Percentiles rank a stretch among this genome's conserved stretches.
These are phyloP conservation scores for Dendropsophus ebraccatus DNA, from an alignment of 2,113 vertebrate species.

Conservation along the genomic window DNA sequence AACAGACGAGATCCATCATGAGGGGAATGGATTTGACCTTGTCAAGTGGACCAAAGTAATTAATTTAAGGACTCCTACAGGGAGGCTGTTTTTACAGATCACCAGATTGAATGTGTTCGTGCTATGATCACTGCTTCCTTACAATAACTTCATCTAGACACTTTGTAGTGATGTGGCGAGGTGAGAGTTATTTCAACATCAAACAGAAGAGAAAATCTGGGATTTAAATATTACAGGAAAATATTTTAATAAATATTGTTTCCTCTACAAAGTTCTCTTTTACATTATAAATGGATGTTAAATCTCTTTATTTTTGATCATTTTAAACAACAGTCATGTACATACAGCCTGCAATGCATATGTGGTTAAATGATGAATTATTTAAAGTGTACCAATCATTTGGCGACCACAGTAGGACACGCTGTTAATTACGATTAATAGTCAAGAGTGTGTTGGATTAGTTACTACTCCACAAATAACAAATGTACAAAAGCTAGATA, in stretches of 20 bases:
- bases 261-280: background rate
- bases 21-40: slow-evolving; percentile 96
- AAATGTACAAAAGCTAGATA: too few species aligned
- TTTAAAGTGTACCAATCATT: too few species aligned
- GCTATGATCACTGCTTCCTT: slow-evolving; percentile 65
- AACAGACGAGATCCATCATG: slow-evolving; percentile 94
- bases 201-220: background rate
- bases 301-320: background rate
- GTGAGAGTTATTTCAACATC: background rate
- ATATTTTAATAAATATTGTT: background rate
- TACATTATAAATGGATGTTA: background rate
- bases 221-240: background rate
- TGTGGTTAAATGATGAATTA: background rate
- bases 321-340: background rate
- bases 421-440: too few species aligned
- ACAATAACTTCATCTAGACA: slow-evolving; percentile 68
- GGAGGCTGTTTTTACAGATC: slow-evolving; percentile 72
- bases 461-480: too few species aligned
- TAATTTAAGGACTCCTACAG: slow-evolving; percentile 85
- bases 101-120: slow-evolving; percentile 68
- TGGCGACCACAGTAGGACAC: too few species aligned
- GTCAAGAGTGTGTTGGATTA: too few species aligned
- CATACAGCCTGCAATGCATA: background rate
- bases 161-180: slow-evolving; percentile 33
- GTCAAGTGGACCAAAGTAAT: slow-evolving; percentile 91